Evolutionary conservation across 2,888 invertebrate genomes (phyloP), one percentile per base, ranked within the genome.

Genomic region (Chrysolina americana): DNA sequence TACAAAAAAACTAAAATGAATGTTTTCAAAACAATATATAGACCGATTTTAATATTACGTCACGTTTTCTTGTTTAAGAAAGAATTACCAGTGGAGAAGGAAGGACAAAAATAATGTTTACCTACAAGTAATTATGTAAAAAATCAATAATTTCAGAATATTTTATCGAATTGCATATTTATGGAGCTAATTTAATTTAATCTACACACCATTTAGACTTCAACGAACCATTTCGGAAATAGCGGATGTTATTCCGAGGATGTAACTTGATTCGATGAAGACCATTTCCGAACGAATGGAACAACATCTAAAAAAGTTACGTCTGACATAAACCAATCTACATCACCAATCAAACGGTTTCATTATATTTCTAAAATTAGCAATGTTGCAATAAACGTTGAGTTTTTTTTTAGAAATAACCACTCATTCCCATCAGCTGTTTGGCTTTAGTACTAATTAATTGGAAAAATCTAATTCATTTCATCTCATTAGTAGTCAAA

Each of bases 391-490:
- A 53, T 53, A 53, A 53, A 53, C 11, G 53, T 21, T 21, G 53
- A 21, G 10, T 21, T 53, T 19, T 13, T n/a, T 53, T 53, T 53
- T 2, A 11, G 17, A 21, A 53, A 23, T 53, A 21, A 21, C 48
- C 19, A 53, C 5, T 21, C 9, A 53, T 21, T 21, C 13, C 21
- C 15, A 53, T 53, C 53, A 53, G 21, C 53, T 53, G 59, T 59
- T 59, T n/a, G 6, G 2, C 9, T 28, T 36, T 6, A 36, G 13
- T 59, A n/a, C 6, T 28, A 28, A 59, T 59, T 59, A 59, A 28
- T 59, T 59, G 10, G 59, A 59, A 59, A 59, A 59, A 59, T 28
- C 59, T 59, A 59, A 59, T 59, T 28, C 17, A 59, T 59, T n/a
- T 9, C n/a, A 36, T 28, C 36, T 59, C 59, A 59, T 59, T 59